Evolutionary conservation across 1,140 invertebrate genomes (phyloP).

Genomic region (Drosophila miranda): DNA sequence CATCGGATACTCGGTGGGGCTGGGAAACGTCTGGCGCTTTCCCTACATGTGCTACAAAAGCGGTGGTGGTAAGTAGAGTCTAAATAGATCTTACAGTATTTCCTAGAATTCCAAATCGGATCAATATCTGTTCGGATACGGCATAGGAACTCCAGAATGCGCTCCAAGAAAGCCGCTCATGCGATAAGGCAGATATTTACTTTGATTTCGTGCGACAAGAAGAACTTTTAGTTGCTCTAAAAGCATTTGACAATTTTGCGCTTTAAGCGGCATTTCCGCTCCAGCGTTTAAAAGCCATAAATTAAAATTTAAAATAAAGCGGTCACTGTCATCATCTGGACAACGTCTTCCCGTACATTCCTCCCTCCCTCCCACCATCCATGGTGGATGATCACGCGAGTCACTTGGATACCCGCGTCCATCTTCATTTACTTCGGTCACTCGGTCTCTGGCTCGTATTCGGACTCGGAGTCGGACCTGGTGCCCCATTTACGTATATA

Average conservation of each 20-base stretch:
- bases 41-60: conserved; percentile 93
- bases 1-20: conserved; percentile 95
- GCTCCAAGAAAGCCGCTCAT: conserved; percentile 21
- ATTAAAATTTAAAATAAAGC: conserved; percentile 79
- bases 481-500: conserved; percentile 54
- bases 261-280: conserved; percentile 79
- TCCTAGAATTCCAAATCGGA: neutral
- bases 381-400: conserved; percentile 48
- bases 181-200: conserved; percentile 44
- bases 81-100: too few species aligned
- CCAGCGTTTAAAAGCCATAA: conserved; percentile 67
- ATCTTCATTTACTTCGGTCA: conserved; percentile 68
- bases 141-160: too few species aligned
- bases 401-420: conserved; percentile 54
- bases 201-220: conserved; percentile 61
- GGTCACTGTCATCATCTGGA: conserved; percentile 69
- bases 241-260: conserved; percentile 61
- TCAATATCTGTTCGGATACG: neutral
- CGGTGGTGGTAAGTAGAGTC: conserved; percentile 87
- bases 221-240: conserved; percentile 38
- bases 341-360: conserved; percentile 15
- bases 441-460: conserved; percentile 11
- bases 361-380: neutral
- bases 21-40: conserved; percentile 96
- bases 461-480: conserved; percentile 8